Percentiles rank a stretch among this genome's conserved stretches.
Conservation (phyloP, 2,113 vertebrate genomes). For the Peromyscus polionotus region DNA sequence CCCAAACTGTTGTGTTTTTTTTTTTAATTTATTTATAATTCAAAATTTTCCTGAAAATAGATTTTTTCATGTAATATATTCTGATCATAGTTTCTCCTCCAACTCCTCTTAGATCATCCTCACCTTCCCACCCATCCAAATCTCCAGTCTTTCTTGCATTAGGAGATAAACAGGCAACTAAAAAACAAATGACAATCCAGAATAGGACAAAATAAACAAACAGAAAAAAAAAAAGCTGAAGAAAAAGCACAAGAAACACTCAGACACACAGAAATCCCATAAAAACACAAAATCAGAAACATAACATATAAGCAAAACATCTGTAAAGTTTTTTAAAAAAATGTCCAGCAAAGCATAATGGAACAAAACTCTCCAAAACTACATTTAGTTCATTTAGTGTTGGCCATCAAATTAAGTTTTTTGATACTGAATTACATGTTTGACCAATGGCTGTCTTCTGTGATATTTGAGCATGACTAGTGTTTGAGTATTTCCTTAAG, state of each 20-base stretch:
- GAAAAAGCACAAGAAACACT: background rate
- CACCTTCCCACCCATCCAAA: background rate
- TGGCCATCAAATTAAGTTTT: background rate
- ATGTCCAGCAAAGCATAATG: background rate
- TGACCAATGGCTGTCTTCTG: background rate
- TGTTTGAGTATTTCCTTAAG: constrained; percentile 52
- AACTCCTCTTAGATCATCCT: background rate
- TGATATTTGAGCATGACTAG: background rate
- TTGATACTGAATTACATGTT: background rate
- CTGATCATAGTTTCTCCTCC: background rate
- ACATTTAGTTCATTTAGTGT: background rate
- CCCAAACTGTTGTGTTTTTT: background rate
- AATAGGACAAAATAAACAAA: background rate
- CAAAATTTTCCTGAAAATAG: background rate
- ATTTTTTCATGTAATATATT: background rate
- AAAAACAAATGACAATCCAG: background rate
- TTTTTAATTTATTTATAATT: background rate
- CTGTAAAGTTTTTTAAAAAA: background rate
- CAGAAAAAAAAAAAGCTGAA: background rate
- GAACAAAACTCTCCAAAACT: background rate
- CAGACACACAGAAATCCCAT: background rate
- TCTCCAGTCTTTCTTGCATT: background rate
- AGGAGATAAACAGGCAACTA: background rate
- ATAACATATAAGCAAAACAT: background rate
- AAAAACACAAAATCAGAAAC: background rate